These are phyloP conservation scores for Sebastes paucispinis DNA, from an alignment of 2,797 vertebrate species.

Conservation along the genomic window DNA sequence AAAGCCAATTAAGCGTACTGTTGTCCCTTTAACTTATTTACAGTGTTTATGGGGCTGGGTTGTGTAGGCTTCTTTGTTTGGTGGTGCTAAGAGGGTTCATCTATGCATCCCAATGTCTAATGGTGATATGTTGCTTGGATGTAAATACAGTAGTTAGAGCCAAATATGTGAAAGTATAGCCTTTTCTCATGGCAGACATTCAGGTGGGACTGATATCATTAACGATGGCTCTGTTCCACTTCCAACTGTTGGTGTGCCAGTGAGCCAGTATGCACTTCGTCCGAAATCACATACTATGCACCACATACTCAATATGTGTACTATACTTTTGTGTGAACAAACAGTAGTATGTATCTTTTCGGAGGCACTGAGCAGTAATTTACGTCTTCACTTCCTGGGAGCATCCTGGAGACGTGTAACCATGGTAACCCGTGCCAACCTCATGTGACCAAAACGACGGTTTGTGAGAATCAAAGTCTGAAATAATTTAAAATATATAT, in stretches of 20 bases:
- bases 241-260: not conserved
- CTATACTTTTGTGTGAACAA: too few species aligned
- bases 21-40: not conserved
- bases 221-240: not conserved
- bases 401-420: too few species aligned
- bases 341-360: too few species aligned
- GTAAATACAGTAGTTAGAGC: not conserved
- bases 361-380: too few species aligned
- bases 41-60: not conserved
- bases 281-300: too few species aligned
- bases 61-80: not conserved
- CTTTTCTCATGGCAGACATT: not conserved
- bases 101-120: not conserved
- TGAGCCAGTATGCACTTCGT: not conserved
- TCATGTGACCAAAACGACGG: too few species aligned
- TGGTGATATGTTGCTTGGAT: not conserved
- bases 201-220: not conserved
- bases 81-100: not conserved
- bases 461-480: too few species aligned
- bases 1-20: not conserved
- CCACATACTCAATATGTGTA: too few species aligned
- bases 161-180: not conserved
- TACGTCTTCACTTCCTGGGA: too few species aligned
- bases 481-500: too few species aligned
- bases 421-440: too few species aligned